phyloP scores from a whole-genome alignment of 2,113 vertebrate species.

The Clinocottus analis region DNA sequence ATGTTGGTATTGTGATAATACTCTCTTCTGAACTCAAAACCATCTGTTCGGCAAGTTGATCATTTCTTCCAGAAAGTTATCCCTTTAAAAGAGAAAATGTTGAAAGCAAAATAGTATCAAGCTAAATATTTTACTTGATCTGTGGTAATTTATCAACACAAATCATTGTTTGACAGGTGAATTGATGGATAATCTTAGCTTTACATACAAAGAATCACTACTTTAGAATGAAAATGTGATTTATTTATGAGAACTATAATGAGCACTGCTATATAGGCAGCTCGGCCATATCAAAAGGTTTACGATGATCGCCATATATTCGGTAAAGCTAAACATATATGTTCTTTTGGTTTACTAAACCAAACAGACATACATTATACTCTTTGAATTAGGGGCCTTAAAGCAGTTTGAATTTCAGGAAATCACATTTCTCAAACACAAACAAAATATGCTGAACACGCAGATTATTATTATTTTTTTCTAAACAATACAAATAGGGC shows the following conservation, averaged over 20 bases:
- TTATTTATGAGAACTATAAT: neutral
- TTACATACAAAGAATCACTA: constrained; percentile 8
- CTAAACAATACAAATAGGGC: constrained; percentile 11
- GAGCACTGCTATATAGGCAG: neutral
- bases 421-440: constrained; percentile 5
- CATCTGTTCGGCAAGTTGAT: constrained; percentile 86
- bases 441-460: constrained; percentile 10
- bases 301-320: neutral
- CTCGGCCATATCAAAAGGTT: neutral
- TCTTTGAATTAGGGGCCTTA: constrained; percentile 12
- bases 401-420: neutral
- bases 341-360: neutral
- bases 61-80: constrained; percentile 71
- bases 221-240: neutral
- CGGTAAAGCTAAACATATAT: neutral
- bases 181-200: constrained; percentile 32
- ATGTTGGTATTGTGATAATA: constrained; percentile 89
- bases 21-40: constrained; percentile 80
- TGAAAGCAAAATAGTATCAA: constrained; percentile 56
- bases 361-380: neutral
- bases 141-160: constrained; percentile 50
- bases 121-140: constrained; percentile 10
- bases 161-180: constrained; percentile 43
- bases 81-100: constrained; percentile 79
- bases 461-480: constrained; percentile 17